These are phyloP conservation scores for Drosophila sulfurigaster DNA, from an alignment of 1,140 invertebrate genomes.

Conservation along the genomic window DNA sequence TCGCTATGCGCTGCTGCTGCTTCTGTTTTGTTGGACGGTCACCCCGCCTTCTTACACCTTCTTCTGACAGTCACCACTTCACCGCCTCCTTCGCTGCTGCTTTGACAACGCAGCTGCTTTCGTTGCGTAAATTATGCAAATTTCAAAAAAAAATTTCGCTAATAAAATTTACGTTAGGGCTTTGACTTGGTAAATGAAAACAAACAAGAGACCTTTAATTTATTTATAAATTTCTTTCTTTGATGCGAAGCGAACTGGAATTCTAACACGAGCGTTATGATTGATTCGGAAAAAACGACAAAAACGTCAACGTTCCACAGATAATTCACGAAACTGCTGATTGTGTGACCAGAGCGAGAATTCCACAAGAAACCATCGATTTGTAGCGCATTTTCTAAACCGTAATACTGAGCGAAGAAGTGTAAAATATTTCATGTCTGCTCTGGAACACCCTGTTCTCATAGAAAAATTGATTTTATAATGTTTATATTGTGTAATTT, in stretches of 20 bases:
- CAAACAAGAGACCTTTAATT: conserved; percentile 17
- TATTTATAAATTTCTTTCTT: conserved; percentile 30
- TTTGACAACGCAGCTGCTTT: conserved; percentile 56
- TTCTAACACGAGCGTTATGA: conserved; percentile 45
- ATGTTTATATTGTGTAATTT: too few relatives aligned
- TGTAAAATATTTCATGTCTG: neutral
- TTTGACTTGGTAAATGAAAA: conserved; percentile 6
- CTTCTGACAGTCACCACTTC: conserved; percentile 26
- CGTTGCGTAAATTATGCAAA: conserved; percentile 72
- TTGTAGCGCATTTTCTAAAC: neutral
- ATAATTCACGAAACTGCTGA: conserved; percentile 51
- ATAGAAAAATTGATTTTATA: too few relatives aligned
- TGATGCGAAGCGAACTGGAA: conserved; percentile 37
- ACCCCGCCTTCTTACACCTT: conserved; percentile 55
- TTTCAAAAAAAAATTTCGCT: neutral
- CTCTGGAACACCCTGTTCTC: neutral
- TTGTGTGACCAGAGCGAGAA: conserved; percentile 25
- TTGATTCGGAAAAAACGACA: conserved; percentile 46
- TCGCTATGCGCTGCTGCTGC: conserved; percentile 47
- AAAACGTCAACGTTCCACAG: conserved; percentile 46
- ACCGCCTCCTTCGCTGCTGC: conserved; percentile 11
- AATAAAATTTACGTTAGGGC: neutral
- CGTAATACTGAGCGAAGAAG: neutral
- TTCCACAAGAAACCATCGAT: conserved; percentile 11
- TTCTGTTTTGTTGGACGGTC: conserved; percentile 14